Percentiles rank a stretch among this genome's conserved stretches.
Evolutionary conservation across 2,113 vertebrate species (phyloP).

Genomic region (Tachuris rubrigastra): DNA sequence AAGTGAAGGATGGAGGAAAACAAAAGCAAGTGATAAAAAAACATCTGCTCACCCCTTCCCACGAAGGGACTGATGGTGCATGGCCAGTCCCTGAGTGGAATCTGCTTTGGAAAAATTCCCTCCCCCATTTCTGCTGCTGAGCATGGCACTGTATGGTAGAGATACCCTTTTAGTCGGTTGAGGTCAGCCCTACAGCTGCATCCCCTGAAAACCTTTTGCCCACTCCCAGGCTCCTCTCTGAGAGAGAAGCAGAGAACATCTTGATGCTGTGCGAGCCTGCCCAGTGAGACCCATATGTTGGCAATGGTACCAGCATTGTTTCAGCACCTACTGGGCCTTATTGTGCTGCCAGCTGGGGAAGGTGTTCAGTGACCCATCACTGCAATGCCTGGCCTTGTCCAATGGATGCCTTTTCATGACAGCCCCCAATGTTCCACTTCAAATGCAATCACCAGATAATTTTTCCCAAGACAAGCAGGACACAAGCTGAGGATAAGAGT

Average conservation of each 20-base stretch:
- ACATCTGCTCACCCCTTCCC: neutral
- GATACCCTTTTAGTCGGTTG: neutral
- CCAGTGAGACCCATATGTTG: neutral
- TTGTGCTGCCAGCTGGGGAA: accelerated
- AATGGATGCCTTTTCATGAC: accelerated
- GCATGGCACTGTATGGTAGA: accelerated
- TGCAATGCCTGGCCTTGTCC: accelerated
- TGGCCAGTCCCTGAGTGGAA: neutral
- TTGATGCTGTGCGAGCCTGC: too few species aligned
- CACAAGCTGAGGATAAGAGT: neutral
- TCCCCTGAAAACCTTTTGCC: neutral
- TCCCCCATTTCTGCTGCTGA: neutral
- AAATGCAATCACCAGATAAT: neutral
- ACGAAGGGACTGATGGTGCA: neutral
- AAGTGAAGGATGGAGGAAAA: neutral
- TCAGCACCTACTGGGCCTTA: accelerated
- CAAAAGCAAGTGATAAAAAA: neutral
- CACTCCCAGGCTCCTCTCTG: too few species aligned
- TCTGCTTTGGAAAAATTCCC: neutral
- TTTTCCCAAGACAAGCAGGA: neutral
- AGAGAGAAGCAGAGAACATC: neutral
- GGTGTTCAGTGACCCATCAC: accelerated
- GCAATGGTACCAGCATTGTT: neutral
- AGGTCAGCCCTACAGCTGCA: neutral
- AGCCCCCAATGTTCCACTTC: neutral